Percentiles rank a stretch among this genome's conserved stretches.
phyloP scores from a whole-genome alignment of 2,888 invertebrate species.

The Linnaemya vulpina region DNA sequence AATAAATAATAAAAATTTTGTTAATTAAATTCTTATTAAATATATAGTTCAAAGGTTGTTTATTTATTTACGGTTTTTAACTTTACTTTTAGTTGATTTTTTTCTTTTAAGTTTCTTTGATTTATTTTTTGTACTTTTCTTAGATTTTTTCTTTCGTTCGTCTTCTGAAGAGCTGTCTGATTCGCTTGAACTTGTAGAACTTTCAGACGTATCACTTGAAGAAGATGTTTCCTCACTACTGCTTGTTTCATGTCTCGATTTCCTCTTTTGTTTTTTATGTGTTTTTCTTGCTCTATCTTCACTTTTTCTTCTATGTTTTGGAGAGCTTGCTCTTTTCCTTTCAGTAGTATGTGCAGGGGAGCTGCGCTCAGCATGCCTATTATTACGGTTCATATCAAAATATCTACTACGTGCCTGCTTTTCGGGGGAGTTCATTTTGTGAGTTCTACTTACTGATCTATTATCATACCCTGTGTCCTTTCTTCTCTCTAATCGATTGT shows the following conservation, averaged over 20 bases:
- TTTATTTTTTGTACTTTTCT: constrained; percentile 74
- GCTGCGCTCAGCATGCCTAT: background rate
- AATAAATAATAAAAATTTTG: constrained; percentile 72
- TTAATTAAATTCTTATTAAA: background rate
- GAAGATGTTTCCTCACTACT: constrained; percentile 56
- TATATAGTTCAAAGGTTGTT: constrained; percentile 20
- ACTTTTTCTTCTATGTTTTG: constrained; percentile 14
- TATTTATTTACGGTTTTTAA: constrained; percentile 73
- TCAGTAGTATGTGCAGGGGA: background rate
- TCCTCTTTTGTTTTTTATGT: constrained; percentile 66
- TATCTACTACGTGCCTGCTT: constrained; percentile 48
- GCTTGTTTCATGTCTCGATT: constrained; percentile 67
- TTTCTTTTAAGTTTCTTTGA: constrained; percentile 74
- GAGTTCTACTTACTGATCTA: constrained; percentile 52
- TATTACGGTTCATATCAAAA: constrained; percentile 19
- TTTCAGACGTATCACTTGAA: constrained; percentile 43
- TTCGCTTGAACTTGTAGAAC: constrained; percentile 62
- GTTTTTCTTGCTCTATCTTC: background rate
- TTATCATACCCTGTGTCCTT: background rate
- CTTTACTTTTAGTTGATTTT: constrained; percentile 74
- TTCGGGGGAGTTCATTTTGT: constrained; percentile 55
- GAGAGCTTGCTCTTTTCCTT: background rate
- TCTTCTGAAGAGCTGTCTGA: constrained; percentile 74
- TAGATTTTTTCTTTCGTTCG: constrained; percentile 73
- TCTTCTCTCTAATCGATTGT: background rate